Evolutionary conservation across 2,113 vertebrate species (phyloP).

Genomic region (Syrrhaptes paradoxus): DNA sequence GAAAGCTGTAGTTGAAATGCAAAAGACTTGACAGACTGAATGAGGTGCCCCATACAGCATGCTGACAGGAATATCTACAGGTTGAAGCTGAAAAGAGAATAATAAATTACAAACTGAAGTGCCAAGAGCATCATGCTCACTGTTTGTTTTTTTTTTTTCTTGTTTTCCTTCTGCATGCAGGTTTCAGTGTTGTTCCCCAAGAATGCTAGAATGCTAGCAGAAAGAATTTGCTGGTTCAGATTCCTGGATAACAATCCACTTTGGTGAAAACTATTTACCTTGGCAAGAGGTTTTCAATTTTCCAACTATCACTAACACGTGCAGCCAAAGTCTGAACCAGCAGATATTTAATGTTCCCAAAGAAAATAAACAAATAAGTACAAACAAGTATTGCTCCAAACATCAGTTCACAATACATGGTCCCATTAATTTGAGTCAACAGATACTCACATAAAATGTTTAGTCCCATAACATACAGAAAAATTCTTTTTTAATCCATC

Average conservation of each 20-base stretch:
- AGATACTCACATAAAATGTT: background rate
- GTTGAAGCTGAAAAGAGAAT: background rate
- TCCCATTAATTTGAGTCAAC: background rate
- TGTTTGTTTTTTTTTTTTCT: background rate
- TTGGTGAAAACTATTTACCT: conserved; percentile 32
- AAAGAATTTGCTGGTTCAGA: conserved; percentile 21
- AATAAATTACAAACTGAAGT: conserved; percentile 26
- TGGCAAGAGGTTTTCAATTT: background rate
- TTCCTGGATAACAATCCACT: conserved; percentile 20
- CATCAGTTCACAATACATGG: background rate
- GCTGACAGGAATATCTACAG: background rate
- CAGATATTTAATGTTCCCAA: background rate
- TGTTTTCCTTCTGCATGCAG: background rate
- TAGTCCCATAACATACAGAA: background rate
- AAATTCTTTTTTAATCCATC: background rate
- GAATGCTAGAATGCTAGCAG: conserved; percentile 14
- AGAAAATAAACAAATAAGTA: background rate
- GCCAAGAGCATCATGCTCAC: background rate
- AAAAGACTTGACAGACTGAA: background rate
- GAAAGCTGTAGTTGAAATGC: conserved; percentile 3
- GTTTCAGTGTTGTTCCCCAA: conserved; percentile 12
- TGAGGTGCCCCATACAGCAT: background rate
- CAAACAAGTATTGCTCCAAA: background rate
- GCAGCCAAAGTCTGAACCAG: background rate
- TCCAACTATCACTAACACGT: background rate